Conservation (phyloP, 2,888 invertebrate species). For the Eristalinus sepulchralis region DNA sequence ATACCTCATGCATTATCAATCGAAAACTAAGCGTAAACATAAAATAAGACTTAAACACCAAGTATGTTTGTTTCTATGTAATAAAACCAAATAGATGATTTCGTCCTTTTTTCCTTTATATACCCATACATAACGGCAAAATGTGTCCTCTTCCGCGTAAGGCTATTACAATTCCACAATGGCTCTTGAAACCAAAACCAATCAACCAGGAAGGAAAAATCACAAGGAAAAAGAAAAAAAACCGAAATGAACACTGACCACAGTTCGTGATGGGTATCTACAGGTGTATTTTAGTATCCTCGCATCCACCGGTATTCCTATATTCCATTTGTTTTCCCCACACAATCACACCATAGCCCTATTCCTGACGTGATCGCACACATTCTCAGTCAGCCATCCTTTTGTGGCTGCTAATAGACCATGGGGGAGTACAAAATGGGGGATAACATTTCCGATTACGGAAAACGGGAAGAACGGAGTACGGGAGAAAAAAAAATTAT, state of each 20-base stretch:
- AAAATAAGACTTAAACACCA: too few relatives aligned
- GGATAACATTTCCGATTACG: conserved; percentile 46
- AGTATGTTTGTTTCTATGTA: too few relatives aligned
- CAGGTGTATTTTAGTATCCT: conserved; percentile 33
- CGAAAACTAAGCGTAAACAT: too few relatives aligned
- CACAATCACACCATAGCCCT: neutral
- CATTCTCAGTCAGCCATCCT: conserved; percentile 18
- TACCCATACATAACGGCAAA: neutral
- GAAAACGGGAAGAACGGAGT: neutral
- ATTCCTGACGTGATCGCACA: neutral
- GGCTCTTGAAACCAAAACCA: conserved; percentile 3
- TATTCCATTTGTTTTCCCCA: conserved; percentile 17
- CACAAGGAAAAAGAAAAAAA: neutral
- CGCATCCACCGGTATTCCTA: neutral
- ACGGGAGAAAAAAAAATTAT: conserved; percentile 27
- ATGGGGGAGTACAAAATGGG: conserved; percentile 32
- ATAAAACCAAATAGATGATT: neutral
- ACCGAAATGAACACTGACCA: neutral
- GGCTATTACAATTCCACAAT: neutral
- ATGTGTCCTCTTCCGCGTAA: neutral
- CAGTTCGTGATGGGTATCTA: conserved; percentile 17
- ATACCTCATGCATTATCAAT: too few relatives aligned
- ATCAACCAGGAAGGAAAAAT: conserved; percentile 16
- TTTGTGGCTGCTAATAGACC: conserved; percentile 63
- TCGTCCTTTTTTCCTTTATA: neutral